phyloP scores from a whole-genome alignment of 2,888 invertebrate species.

The Dolichopus griseipennis region DNA sequence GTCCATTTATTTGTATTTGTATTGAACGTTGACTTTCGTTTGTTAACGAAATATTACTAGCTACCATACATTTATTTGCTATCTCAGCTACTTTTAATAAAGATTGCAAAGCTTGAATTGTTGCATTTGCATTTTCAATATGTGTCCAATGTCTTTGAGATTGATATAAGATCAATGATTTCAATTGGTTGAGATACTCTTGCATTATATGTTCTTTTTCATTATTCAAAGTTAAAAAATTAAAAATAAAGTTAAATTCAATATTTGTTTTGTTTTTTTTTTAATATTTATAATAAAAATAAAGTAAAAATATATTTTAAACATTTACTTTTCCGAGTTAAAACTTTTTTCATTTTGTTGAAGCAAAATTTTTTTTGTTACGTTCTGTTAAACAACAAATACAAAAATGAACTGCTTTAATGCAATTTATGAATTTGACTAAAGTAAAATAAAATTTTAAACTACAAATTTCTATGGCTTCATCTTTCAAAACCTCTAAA shows the following conservation, averaged over 20 bases:
- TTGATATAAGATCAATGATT: constrained; percentile 33
- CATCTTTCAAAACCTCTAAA: neutral
- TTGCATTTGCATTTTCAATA: constrained; percentile 32
- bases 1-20: neutral
- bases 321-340: neutral
- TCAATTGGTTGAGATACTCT: constrained; percentile 37
- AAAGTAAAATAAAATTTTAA: neutral
- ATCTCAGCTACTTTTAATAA: constrained; percentile 40
- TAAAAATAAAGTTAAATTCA: neutral
- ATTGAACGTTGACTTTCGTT: constrained; percentile 12
- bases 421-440: neutral
- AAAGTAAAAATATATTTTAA: neutral
- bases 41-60: constrained; percentile 20
- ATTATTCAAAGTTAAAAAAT: neutral
- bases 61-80: constrained; percentile 18
- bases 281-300: no score
- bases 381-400: constrained; percentile 1
- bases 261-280: no score
- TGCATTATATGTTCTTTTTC: constrained; percentile 34
- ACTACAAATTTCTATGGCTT: neutral
- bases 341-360: neutral
- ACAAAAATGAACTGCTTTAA: neutral
- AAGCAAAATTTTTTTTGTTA: neutral
- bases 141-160: constrained; percentile 33
- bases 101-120: constrained; percentile 39